Evolutionary conservation across 2,888 invertebrate species (phyloP).

Genomic region (Leptopterna dolabrata): DNA sequence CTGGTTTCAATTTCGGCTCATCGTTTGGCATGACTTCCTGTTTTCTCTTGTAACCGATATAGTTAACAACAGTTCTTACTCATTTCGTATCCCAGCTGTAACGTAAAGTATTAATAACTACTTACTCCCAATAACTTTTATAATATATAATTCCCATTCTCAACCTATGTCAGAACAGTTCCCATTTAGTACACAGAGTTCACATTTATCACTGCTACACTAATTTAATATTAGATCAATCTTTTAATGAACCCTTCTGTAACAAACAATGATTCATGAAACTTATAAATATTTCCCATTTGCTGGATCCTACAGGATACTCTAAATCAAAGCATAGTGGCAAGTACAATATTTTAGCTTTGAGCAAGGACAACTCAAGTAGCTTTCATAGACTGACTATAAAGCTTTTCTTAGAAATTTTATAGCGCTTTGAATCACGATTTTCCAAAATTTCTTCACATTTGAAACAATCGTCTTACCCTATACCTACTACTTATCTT

Average conservation of each 20-base stretch:
- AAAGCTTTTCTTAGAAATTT: constrained; percentile 19
- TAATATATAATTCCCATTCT: no score
- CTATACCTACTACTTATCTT: not conserved
- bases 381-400: constrained; percentile 35
- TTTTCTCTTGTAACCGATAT: no score
- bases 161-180: no score
- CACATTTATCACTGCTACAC: no score
- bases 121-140: no score
- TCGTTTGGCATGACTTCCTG: no score
- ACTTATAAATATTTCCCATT: constrained; percentile 29
- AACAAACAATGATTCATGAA: not conserved
- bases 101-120: no score
- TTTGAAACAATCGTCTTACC: not conserved
- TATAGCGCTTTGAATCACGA: constrained; percentile 45
- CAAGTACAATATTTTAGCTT: constrained; percentile 41
- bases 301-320: constrained; percentile 52
- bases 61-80: no score
- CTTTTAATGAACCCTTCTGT: not conserved
- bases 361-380: constrained; percentile 25
- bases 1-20: no score
- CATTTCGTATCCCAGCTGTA: no score
- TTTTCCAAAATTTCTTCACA: not conserved
- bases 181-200: no score
- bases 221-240: no score
- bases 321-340: constrained; percentile 51